Base-by-base conservation (phyloP, 2,797 vertebrate species). In the Hemitrygon akajei region DNA sequence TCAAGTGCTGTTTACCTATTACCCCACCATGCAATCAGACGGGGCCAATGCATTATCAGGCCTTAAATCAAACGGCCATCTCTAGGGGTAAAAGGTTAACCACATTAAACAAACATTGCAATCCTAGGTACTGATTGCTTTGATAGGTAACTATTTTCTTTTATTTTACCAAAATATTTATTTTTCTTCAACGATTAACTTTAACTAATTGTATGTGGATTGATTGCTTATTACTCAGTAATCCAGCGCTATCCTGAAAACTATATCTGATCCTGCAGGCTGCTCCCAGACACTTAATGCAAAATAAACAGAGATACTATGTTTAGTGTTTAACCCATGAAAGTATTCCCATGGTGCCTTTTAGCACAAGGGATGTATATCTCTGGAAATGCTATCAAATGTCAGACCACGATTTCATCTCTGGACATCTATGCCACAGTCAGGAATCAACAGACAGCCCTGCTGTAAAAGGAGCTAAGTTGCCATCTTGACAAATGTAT, bases 171-270 rank as follows among this genome's bases (percentile, higher is more conserved):
- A 92, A 92, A 92, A 92, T 92, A 92, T 92, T 92, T 73, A 92
- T 92, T 92, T 92, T 92, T 27, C 91, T 92, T 92, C 71, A 92
- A 92, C 91, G 73, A 92, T 92, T 75, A 92, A 92, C 91, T 92
- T 92, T 47, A 75, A 69, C 60, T 69, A 89, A 92, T 75, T 71
- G 91, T 75, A 47, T 56, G 40, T 92, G 91, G 75, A 92, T 92
- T 92, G 91, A 69, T 16, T 92, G 69, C 89, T 22, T 71, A 91
- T 91, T 73, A 91, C 89, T 92, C 91, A 75, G 10, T 71, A 92
- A 92, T 73, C 91, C 25, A 47, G 91, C 5, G 34, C 20, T 92
- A 71, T 47, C 40, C 34, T 92, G 91, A 92, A 92, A 92, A 71
- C 66, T 40, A 71, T 73, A 71, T 73, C 69, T 75, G 66, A 92